Base-by-base conservation (phyloP, 2,797 vertebrate genomes). In the Propithecus deckenii region DNA sequence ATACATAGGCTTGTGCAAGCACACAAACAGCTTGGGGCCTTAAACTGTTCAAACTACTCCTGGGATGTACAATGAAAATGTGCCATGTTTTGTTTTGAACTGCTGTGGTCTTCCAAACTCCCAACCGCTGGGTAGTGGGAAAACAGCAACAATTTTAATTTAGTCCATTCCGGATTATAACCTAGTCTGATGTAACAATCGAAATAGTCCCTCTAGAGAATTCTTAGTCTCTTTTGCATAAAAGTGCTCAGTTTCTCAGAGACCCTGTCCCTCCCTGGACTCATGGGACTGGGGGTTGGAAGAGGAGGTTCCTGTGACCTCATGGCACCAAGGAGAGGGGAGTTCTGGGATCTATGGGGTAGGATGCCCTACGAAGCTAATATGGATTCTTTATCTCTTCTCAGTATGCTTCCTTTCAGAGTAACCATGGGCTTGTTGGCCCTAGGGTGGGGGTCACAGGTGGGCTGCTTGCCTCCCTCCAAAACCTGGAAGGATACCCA, bases 131-230 rank as follows among this genome's bases (percentile, higher is more conserved):
- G 12, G n/a, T 65, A 20, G 57, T 72, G 35, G 75, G 61, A 72
- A 94, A 95, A 59, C 14, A 14, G n/a, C 67, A 86, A 50, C 72
- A 71, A 72, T 3, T 55, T 63, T 50, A 63, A 87, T 48, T 93
- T 79, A 92, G 32, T 85, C 75, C 43, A 50, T 69, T 89, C 71
- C 55, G 84, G 91, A 89, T 93, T 95, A 74, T 86, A 89, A 81
- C 48, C 28, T 35, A 78, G 63, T 95, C 94, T 75, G 76, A 63
- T 48, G 89, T 85, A 80, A 97, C 69, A 20, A 90, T 84, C 25
- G 12, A 52, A 80, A 84, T 10, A 13, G 79, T 79, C 50, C 55
- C 61, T 59, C 55, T 13, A n/a, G 79, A 91, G 90, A 67, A 67
- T 61, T 67, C 57, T 88, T 57, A 5, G 55, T 63, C 61, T 57